Conservation (phyloP, 1,140 invertebrate species). For the Teleopsis dalmanni region DNA sequence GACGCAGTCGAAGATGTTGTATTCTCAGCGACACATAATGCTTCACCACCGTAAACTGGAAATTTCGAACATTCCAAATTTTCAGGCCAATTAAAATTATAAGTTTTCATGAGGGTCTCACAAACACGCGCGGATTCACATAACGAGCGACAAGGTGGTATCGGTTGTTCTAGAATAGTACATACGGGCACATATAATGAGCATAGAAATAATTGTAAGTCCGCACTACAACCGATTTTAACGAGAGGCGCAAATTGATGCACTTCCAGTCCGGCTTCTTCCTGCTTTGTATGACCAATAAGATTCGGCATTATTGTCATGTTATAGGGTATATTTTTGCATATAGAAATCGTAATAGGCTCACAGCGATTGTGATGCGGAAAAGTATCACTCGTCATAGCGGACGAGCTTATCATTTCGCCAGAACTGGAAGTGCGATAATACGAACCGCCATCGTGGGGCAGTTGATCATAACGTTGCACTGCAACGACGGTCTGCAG, state of each 20-base stretch:
- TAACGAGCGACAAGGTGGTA: slow-evolving; percentile 87
- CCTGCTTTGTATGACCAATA: slow-evolving; percentile 85
- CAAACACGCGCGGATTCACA: slow-evolving; percentile 88
- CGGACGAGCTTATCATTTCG: slow-evolving; percentile 16
- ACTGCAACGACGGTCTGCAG: background rate
- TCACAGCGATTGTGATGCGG: slow-evolving; percentile 75
- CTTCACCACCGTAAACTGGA: slow-evolving; percentile 59
- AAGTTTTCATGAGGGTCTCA: slow-evolving; percentile 84
- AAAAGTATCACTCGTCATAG: slow-evolving; percentile 17
- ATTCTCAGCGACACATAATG: slow-evolving; percentile 84
- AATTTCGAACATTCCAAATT: slow-evolving; percentile 86
- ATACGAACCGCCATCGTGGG: slow-evolving; percentile 16
- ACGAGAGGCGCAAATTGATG: slow-evolving; percentile 93
- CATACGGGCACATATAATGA: slow-evolving; percentile 94
- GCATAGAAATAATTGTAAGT: slow-evolving; percentile 93
- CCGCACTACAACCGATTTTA: slow-evolving; percentile 89
- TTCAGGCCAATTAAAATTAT: slow-evolving; percentile 92
- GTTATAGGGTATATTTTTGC: slow-evolving; percentile 89
- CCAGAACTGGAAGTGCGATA: slow-evolving; percentile 25
- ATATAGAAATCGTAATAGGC: slow-evolving; percentile 85
- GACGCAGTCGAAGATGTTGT: slow-evolving; percentile 47
- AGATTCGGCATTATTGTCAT: slow-evolving; percentile 94
- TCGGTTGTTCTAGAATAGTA: slow-evolving; percentile 79
- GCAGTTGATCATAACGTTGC: slow-evolving; percentile 12
- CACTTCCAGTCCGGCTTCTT: slow-evolving; percentile 89